These are phyloP conservation scores for Phrynosoma platyrhinos DNA, from an alignment of 2,113 vertebrate genomes.

Conservation along the genomic window DNA sequence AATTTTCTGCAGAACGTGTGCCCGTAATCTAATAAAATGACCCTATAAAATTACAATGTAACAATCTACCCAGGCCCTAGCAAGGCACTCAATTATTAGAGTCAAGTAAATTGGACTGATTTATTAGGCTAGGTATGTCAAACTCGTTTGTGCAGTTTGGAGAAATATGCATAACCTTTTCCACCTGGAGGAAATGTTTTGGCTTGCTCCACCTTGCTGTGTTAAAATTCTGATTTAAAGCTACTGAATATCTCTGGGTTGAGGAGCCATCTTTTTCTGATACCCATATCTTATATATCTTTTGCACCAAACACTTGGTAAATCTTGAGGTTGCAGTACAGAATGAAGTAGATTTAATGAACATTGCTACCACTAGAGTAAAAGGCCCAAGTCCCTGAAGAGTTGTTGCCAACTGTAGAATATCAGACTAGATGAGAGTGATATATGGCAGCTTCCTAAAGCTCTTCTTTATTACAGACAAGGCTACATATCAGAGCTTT, in stretches of 20 bases:
- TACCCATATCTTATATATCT: neutral
- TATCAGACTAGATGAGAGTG: neutral
- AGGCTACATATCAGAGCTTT: neutral
- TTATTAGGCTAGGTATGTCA: neutral
- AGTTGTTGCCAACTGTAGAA: neutral
- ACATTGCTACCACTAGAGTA: neutral
- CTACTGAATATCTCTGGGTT: neutral
- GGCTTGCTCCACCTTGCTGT: neutral
- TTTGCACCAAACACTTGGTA: neutral
- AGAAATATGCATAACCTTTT: neutral
- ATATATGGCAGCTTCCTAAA: neutral
- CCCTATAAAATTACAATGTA: neutral
- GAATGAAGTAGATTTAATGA: too few species aligned
- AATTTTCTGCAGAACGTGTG: conserved; percentile 7
- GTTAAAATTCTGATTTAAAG: neutral
- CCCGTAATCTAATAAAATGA: conserved; percentile 11
- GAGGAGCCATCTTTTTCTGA: neutral
- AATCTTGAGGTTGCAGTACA: too few species aligned
- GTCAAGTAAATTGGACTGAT: conserved; percentile 6
- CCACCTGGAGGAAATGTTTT: neutral
- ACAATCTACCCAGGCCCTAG: neutral
- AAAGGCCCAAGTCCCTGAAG: neutral
- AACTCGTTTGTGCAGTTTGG: neutral
- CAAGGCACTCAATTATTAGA: conserved; percentile 29
- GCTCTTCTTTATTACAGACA: neutral